Percentiles rank a stretch among this genome's conserved stretches.
These are phyloP conservation scores for Agrochola lychnidis DNA, from an alignment of 2,888 invertebrate species.

Conservation along the genomic window DNA sequence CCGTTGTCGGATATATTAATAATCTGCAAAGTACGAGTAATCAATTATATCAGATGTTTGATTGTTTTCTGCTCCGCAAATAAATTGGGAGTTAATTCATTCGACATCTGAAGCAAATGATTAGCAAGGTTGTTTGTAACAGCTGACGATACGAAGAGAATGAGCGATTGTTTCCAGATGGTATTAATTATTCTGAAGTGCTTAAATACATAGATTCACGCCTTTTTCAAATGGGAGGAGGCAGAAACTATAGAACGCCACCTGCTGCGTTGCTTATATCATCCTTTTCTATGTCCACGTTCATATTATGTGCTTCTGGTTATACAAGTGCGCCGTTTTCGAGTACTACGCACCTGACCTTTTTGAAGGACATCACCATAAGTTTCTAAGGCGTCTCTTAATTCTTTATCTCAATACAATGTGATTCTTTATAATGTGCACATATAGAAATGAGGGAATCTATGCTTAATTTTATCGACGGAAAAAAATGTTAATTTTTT, in stretches of 20 bases:
- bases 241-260: not conserved
- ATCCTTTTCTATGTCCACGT: not conserved
- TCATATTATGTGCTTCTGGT: not conserved
- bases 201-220: not conserved
- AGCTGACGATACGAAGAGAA: constrained; percentile 22
- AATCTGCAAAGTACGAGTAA: constrained; percentile 53
- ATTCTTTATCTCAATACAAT: not conserved
- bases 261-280: not conserved
- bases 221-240: not conserved
- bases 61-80: constrained; percentile 61
- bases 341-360: not conserved
- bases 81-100: constrained; percentile 62
- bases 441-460: too few relatives aligned
- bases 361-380: not conserved
- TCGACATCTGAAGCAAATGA: constrained; percentile 60
- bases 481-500: too few relatives aligned
- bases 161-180: constrained; percentile 39
- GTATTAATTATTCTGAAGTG: constrained; percentile 30
- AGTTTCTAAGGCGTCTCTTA: too few relatives aligned
- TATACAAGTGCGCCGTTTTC: not conserved
- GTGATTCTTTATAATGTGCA: too few relatives aligned
- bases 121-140: constrained; percentile 34
- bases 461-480: too few relatives aligned
- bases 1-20: constrained; percentile 53
- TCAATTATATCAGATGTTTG: constrained; percentile 57